Conservation (phyloP, 1,140 invertebrate species). For the Philotrypesis tridentata region DNA sequence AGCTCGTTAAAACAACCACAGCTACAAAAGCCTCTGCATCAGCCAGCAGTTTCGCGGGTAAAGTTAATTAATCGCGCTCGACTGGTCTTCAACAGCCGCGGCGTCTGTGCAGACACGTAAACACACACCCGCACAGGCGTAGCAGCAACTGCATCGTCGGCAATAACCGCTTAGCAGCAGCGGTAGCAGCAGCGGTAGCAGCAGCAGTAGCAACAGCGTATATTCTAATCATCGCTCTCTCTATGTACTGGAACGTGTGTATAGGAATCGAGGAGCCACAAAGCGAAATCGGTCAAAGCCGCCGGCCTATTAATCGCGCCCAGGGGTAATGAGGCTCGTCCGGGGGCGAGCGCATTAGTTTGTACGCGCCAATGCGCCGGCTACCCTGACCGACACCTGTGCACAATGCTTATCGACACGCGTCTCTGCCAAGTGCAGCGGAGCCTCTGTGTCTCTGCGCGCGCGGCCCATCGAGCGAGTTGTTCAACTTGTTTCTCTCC, state of each 20-base stretch:
- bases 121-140: too few species aligned
- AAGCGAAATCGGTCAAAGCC: conserved; percentile 20
- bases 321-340: background rate
- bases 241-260: background rate
- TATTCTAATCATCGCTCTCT: conserved; percentile 2
- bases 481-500: too few species aligned
- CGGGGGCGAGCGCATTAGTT: background rate
- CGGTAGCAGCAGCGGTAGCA: too few species aligned
- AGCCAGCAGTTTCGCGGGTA: background rate
- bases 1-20: conserved; percentile 12
- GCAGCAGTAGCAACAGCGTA: too few species aligned
- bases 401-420: background rate
- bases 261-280: conserved; percentile 1
- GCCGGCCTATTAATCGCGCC: background rate
- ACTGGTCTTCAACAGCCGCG: background rate
- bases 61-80: conserved; percentile 24
- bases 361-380: background rate
- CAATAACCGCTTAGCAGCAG: background rate
- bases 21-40: background rate
- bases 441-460: background rate
- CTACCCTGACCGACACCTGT: background rate
- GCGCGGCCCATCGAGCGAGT: too few species aligned
- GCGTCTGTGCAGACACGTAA: background rate
- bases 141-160: background rate
- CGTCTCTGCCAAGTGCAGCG: background rate